Base-by-base conservation (phyloP, 2,113 vertebrate genomes). In the Urocynchramus pylzowi region DNA sequence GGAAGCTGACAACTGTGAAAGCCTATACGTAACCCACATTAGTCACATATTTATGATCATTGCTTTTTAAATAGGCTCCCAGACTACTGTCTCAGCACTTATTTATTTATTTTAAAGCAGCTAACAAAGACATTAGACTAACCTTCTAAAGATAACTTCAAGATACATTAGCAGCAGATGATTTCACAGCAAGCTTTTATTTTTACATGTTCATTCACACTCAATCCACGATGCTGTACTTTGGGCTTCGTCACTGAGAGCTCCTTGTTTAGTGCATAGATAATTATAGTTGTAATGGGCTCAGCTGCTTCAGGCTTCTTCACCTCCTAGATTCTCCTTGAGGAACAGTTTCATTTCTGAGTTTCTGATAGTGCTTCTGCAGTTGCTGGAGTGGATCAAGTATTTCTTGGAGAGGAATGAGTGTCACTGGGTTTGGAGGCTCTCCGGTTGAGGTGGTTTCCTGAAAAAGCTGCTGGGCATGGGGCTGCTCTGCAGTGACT, bases 61-160 rank as follows among this genome's bases (percentile, higher is more conserved):
- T 0, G 4, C 78, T 91, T 84, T 91, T 90, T 86, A 94, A 95
- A 94, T 93, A 95, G 86, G 74, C 67, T 92, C 74, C 60, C 87
- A 84, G 93, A 82, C 95, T 71, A 61, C 89, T 90, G 92, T 93
- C 89, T 97, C 94, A 81, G 79, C 91, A 93, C 27, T 97, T 93
- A 89, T 61, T 95, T 84, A 44, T 89, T 93, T 96, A 90, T 92
- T 93, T 97, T 76, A 60, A 76, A 91, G 76, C 70, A 82, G 90
- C 91, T 90, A 97, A 96, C 81, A 94, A 84, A 96, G 90, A 78
- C n/a, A 75, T 85, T 85, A 93, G 84, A 13, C 37, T 90, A 79
- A 63, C 74, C 73, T 95, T 97, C 97, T 97, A 98, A 98, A 98
- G 93, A 95, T 96, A 97, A 92, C 82, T 42, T 75, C 17, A 73